Evolutionary conservation across 1,140 invertebrate genomes (phyloP).

Genomic region (Pachyrhynchus sulphureomaculatus): DNA sequence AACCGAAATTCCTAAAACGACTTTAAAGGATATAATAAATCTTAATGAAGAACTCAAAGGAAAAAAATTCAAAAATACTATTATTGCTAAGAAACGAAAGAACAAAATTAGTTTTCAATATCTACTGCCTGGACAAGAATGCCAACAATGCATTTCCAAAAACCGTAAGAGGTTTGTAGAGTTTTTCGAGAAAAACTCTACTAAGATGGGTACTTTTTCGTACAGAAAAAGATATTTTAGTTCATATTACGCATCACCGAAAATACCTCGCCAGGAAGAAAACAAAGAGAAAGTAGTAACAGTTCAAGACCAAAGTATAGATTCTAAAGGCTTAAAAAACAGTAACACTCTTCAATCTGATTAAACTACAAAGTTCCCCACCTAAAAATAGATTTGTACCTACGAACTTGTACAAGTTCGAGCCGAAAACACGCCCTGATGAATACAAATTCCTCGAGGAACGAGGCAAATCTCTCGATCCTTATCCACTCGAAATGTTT

Average conservation of each 20-base stretch:
- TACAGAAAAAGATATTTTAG: not conserved
- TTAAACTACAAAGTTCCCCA: constrained; percentile 1
- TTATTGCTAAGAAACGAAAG: not conserved
- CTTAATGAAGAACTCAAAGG: constrained; percentile 20
- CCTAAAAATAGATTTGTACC: constrained; percentile 1
- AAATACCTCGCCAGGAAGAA: not conserved
- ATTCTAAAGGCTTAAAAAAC: not conserved
- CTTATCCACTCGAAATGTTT: constrained; percentile 27
- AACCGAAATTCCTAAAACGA: not conserved
- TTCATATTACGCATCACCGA: not conserved
- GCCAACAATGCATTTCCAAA: constrained; percentile 20
- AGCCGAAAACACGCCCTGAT: constrained; percentile 7
- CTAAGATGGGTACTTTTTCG: not conserved
- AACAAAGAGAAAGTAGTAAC: not conserved
- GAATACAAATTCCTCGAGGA: constrained; percentile 6
- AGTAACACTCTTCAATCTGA: constrained; percentile 16
- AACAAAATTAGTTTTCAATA: constrained; percentile 22
- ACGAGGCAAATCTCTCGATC: not conserved
- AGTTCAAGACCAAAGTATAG: constrained; percentile 20
- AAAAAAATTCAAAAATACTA: not conserved
- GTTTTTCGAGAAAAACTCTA: constrained; percentile 15
- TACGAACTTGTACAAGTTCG: constrained; percentile 16
- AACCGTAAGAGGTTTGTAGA: constrained; percentile 7
- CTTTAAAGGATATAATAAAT: constrained; percentile 7
- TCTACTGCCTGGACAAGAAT: constrained; percentile 1